These are phyloP conservation scores for Channa maculata DNA, from an alignment of 2,113 vertebrate species.

Conservation along the genomic window DNA sequence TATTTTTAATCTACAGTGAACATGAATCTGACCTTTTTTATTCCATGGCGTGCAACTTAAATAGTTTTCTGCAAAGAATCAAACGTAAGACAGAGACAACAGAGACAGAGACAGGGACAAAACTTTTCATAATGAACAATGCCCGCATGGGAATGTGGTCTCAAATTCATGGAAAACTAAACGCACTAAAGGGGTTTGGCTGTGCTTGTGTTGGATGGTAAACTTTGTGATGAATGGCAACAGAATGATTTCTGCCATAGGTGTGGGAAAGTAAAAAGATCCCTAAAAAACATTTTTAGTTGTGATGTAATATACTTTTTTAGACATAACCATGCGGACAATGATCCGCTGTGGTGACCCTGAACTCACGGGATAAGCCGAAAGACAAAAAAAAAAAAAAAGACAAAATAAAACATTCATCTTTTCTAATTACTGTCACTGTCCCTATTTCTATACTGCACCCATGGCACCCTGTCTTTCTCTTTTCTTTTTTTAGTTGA, in stretches of 20 bases:
- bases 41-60: slow-evolving; percentile 19
- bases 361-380: too few species aligned
- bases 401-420: too few species aligned
- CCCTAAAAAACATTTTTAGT: too few species aligned
- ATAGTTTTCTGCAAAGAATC: slow-evolving; percentile 55
- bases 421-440: too few species aligned
- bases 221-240: slow-evolving; percentile 56
- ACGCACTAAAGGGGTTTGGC: slow-evolving; percentile 57
- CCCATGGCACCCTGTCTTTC: too few species aligned
- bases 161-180: slow-evolving; percentile 63
- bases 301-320: too few species aligned
- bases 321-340: too few species aligned
- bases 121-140: slow-evolving; percentile 34
- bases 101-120: too few species aligned
- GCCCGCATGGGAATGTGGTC: slow-evolving; percentile 45
- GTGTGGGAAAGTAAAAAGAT: slow-evolving; percentile 25
- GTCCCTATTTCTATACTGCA: too few species aligned
- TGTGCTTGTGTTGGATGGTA: slow-evolving; percentile 69
- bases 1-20: slow-evolving; percentile 26
- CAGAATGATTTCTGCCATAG: slow-evolving; percentile 57
- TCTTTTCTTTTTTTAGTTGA: too few species aligned
- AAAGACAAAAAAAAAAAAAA: too few species aligned
- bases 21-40: slow-evolving; percentile 33
- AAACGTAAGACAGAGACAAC: slow-evolving; percentile 24
- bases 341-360: too few species aligned